These are phyloP conservation scores for Champsocephalus gunnari DNA, from an alignment of 2,797 vertebrate species.

Conservation along the genomic window DNA sequence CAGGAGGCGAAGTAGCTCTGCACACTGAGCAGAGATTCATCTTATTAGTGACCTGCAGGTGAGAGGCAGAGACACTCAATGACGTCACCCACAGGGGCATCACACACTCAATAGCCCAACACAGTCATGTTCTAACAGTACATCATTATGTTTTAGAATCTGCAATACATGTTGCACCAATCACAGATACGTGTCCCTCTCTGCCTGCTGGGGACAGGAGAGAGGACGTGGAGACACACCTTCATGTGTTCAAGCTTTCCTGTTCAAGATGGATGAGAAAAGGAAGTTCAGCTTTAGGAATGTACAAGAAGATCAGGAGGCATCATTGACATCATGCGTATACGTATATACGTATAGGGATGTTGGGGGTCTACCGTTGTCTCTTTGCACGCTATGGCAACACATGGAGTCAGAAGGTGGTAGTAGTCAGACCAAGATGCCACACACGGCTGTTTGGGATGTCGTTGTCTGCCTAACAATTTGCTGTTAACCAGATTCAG, in stretches of 20 bases:
- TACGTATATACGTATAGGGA: too few relatives aligned
- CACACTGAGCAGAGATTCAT: too few relatives aligned
- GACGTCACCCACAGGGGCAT: too few relatives aligned
- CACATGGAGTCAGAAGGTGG: slow-evolving; percentile 4
- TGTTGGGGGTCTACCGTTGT: neutral
- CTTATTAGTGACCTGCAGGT: too few relatives aligned
- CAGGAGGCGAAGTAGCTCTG: too few relatives aligned
- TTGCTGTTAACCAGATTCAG: slow-evolving; percentile 39
- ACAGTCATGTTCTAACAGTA: too few relatives aligned
- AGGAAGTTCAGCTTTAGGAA: slow-evolving; percentile 32
- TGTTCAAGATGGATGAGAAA: slow-evolving; percentile 30
- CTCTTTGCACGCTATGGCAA: neutral
- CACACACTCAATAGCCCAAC: too few relatives aligned
- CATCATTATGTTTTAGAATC: too few relatives aligned
- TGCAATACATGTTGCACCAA: too few relatives aligned
- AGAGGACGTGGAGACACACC: slow-evolving; percentile 21
- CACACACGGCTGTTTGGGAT: slow-evolving; percentile 9
- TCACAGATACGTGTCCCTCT: neutral
- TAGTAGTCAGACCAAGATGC: slow-evolving; percentile 8
- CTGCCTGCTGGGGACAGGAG: slow-evolving; percentile 29
- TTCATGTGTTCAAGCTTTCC: slow-evolving; percentile 11
- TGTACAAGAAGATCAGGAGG: neutral
- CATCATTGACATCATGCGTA: too few relatives aligned
- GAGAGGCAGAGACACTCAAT: too few relatives aligned
- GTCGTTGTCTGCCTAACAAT: slow-evolving; percentile 33